These are phyloP conservation scores for Gortyna flavago DNA, from an alignment of 2,888 invertebrate species.

Conservation along the genomic window DNA sequence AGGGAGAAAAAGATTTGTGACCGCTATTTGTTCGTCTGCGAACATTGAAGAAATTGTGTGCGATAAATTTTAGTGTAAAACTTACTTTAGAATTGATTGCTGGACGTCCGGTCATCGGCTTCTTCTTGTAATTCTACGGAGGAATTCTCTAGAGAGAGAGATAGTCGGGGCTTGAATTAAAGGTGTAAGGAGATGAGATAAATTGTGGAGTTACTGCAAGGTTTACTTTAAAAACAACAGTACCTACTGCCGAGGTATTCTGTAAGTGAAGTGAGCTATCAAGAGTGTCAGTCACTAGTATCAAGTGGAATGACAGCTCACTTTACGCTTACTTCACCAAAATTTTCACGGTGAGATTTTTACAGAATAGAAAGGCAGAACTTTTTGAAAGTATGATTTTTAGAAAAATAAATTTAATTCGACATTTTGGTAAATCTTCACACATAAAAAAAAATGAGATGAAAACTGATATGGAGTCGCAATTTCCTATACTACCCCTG, in stretches of 20 bases:
- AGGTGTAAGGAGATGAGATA: background rate
- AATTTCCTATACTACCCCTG: background rate
- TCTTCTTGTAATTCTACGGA: conserved; percentile 11
- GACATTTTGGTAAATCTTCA: background rate
- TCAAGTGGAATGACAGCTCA: too few species aligned
- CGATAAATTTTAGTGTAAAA: conserved; percentile 37
- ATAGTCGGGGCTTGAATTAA: background rate
- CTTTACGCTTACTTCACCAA: too few species aligned
- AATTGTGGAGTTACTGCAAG: background rate
- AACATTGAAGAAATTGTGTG: conserved; percentile 29
- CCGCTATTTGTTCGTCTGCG: conserved; percentile 32
- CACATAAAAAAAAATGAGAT: background rate
- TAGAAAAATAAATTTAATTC: background rate
- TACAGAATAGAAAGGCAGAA: background rate
- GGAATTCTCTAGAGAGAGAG: background rate
- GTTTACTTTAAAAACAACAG: background rate
- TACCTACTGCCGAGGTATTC: too few species aligned
- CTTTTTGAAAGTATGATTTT: background rate
- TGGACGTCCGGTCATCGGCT: conserved; percentile 18
- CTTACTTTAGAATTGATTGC: conserved; percentile 27
- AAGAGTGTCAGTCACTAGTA: too few species aligned
- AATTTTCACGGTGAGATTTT: too few species aligned
- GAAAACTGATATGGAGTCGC: background rate
- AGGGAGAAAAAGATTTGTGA: conserved; percentile 21
- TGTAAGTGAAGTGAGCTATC: too few species aligned